Evolutionary conservation across 2,797 vertebrate genomes (phyloP).

Genomic region (Dipus sagitta): DNA sequence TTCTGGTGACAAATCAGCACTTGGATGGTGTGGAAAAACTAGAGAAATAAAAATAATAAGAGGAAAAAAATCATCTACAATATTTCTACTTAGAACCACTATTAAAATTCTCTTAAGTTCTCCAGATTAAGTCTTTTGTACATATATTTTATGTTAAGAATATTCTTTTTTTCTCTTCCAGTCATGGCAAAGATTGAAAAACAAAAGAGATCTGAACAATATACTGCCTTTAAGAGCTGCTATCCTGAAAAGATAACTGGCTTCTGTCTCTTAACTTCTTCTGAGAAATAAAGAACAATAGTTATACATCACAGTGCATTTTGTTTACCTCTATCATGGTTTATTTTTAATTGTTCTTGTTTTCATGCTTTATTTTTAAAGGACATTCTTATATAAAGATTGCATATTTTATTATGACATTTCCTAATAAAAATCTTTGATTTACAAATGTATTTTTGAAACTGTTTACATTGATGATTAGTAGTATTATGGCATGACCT

Average conservation of each 20-base stretch:
- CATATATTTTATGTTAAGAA: slow-evolving; percentile 67
- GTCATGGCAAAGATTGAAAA: slow-evolving; percentile 91
- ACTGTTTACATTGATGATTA: slow-evolving; percentile 81
- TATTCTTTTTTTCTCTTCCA: slow-evolving; percentile 82
- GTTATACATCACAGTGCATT: slow-evolving; percentile 79
- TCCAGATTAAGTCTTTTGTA: slow-evolving; percentile 24
- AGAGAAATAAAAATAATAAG: slow-evolving; percentile 39
- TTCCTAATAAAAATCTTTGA: slow-evolving; percentile 83
- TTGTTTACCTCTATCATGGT: slow-evolving; percentile 77
- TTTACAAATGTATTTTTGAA: slow-evolving; percentile 83
- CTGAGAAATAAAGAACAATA: slow-evolving; percentile 83
- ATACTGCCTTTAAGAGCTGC: slow-evolving; percentile 91
- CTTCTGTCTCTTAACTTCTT: slow-evolving; percentile 78
- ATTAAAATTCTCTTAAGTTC: slow-evolving; percentile 38
- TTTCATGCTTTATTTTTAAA: slow-evolving; percentile 86
- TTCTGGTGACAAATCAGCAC: slow-evolving; percentile 24
- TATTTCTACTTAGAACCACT: slow-evolving; percentile 4
- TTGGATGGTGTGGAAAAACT: slow-evolving; percentile 22
- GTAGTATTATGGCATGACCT: slow-evolving; percentile 76
- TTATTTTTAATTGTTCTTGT: slow-evolving; percentile 81
- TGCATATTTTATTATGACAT: slow-evolving; percentile 84
- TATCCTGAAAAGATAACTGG: slow-evolving; percentile 85
- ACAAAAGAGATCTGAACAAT: slow-evolving; percentile 92
- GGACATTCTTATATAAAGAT: slow-evolving; percentile 85
- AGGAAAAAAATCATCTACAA: not conserved